phyloP scores from a whole-genome alignment of 2,113 vertebrate genomes.

The Turnix velox region DNA sequence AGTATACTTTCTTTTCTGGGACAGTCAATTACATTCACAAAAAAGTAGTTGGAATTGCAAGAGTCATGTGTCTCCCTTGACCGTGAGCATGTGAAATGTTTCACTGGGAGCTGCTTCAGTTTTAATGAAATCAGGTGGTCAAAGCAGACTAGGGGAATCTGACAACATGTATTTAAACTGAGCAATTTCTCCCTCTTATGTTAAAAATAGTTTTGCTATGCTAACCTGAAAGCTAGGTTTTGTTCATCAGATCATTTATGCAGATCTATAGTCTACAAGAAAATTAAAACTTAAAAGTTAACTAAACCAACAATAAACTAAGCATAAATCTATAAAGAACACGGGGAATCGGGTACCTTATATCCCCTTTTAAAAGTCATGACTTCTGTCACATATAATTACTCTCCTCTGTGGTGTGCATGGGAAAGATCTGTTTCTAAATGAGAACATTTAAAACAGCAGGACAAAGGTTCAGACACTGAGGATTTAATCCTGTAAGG shows the following conservation, averaged over 20 bases:
- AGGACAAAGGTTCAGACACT: neutral
- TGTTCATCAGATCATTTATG: slow-evolving; percentile 17
- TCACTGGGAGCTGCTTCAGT: neutral
- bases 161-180: neutral
- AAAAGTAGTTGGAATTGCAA: neutral
- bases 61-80: neutral
- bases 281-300: slow-evolving; percentile 46
- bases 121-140: neutral
- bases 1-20: neutral
- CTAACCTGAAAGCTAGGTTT: slow-evolving; percentile 1
- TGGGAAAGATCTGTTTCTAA: slow-evolving; percentile 4
- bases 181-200: neutral
- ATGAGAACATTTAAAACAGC: slow-evolving; percentile 38
- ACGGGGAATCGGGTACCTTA: neutral
- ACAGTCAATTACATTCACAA: neutral
- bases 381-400: slow-evolving; percentile 36
- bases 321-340: neutral
- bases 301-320: slow-evolving; percentile 20
- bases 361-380: slow-evolving; percentile 28
- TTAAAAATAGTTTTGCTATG: neutral
- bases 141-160: neutral
- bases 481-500: neutral
- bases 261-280: neutral
- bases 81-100: neutral
- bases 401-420: neutral